These are phyloP conservation scores for Stenurella melanura DNA, from an alignment of 2,888 invertebrate genomes.

Conservation along the genomic window DNA sequence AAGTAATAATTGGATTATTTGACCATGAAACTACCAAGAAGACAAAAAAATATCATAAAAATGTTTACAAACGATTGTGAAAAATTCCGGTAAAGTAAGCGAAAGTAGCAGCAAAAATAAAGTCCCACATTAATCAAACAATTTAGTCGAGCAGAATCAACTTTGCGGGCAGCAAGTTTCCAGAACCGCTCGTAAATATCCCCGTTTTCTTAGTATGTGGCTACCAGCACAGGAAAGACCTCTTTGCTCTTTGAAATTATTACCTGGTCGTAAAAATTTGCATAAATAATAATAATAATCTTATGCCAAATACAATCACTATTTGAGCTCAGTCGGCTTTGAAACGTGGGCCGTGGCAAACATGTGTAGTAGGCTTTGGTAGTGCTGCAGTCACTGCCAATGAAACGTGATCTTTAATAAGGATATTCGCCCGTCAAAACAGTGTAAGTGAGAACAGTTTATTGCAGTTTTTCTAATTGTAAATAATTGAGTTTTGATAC, in stretches of 20 bases:
- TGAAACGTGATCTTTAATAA: slow-evolving; percentile 26
- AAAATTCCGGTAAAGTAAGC: background rate
- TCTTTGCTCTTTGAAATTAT: slow-evolving; percentile 7
- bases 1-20: background rate
- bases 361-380: slow-evolving; percentile 28
- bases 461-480: background rate
- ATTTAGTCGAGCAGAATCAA: background rate
- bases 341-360: slow-evolving; percentile 25
- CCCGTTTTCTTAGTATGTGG: slow-evolving; percentile 4
- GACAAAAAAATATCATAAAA: background rate
- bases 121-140: background rate
- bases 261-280: slow-evolving; percentile 1
- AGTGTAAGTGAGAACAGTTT: slow-evolving; percentile 15
- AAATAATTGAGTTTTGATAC: background rate
- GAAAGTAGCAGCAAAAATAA: background rate
- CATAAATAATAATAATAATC: slow-evolving; percentile 5
- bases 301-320: slow-evolving; percentile 3
- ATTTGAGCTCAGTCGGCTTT: slow-evolving; percentile 29
- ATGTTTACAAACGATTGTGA: background rate
- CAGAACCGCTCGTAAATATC: slow-evolving; percentile 3
- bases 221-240: background rate
- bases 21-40: background rate
- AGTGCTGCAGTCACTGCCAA: slow-evolving; percentile 12
- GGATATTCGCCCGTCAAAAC: slow-evolving; percentile 28
- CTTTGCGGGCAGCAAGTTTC: slow-evolving; percentile 7